phyloP scores from a whole-genome alignment of 2,113 vertebrate genomes.

The Colistium nudipinnis region DNA sequence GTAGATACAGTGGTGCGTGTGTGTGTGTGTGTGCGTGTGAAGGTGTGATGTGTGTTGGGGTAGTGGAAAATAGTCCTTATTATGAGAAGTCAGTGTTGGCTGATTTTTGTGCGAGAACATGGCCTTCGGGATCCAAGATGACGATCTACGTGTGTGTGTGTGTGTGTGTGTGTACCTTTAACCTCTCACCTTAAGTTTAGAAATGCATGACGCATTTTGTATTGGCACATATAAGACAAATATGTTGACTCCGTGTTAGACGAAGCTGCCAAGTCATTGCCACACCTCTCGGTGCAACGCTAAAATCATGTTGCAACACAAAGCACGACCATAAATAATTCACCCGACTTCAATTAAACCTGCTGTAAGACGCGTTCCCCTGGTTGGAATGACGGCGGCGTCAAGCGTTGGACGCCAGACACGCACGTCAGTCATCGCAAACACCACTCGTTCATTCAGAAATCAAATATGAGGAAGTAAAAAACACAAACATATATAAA shows the following conservation, averaged over 20 bases:
- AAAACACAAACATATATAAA: no score
- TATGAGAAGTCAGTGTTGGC: slow-evolving; percentile 23
- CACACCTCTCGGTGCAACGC: not conserved
- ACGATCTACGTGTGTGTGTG: slow-evolving; percentile 6
- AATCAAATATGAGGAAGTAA: not conserved
- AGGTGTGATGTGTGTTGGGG: not conserved
- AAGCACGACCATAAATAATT: slow-evolving; percentile 1
- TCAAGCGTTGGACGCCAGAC: not conserved
- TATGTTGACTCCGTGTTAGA: not conserved
- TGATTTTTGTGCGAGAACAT: slow-evolving; percentile 11
- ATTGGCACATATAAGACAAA: not conserved
- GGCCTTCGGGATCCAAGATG: slow-evolving; percentile 30
- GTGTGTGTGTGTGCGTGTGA: slow-evolving; percentile 4
- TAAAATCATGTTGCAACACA: slow-evolving; percentile 7
- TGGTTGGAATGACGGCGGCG: not conserved
- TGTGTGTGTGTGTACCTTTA: slow-evolving; percentile 10
- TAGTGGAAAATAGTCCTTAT: slow-evolving; percentile 31
- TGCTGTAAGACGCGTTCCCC: not conserved
- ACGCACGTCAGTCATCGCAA: not conserved
- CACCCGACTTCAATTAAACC: slow-evolving; percentile 12
- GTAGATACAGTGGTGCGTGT: not conserved
- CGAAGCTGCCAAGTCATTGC: not conserved
- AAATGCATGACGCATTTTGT: slow-evolving; percentile 12
- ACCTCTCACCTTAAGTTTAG: not conserved
- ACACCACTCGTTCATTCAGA: not conserved